These are phyloP conservation scores for Sialis lutaria DNA, from an alignment of 2,888 invertebrate genomes.

Conservation along the genomic window DNA sequence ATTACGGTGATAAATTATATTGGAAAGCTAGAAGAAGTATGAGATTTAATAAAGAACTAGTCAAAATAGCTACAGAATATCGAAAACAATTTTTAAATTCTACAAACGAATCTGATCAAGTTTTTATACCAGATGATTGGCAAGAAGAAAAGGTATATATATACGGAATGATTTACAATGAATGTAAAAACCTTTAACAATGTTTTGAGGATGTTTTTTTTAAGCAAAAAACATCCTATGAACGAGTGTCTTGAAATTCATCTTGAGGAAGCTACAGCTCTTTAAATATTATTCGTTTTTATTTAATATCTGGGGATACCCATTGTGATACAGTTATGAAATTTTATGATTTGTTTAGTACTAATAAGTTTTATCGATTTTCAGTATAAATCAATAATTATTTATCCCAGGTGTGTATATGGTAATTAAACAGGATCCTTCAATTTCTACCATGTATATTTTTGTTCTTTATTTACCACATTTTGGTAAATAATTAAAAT, in stretches of 20 bases:
- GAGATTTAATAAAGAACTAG: conserved; percentile 60
- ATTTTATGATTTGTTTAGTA: too few relatives aligned
- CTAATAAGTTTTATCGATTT: too few relatives aligned
- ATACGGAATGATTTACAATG: background rate
- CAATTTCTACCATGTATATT: background rate
- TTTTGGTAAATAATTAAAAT: too few relatives aligned
- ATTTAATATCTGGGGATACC: too few relatives aligned
- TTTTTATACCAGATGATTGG: conserved; percentile 42
- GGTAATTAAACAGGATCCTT: background rate
- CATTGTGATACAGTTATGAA: too few relatives aligned
- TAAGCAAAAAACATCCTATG: too few relatives aligned
- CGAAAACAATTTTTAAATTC: conserved; percentile 44
- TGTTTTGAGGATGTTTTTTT: background rate
- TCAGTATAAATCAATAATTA: too few relatives aligned
- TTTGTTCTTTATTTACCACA: too few relatives aligned
- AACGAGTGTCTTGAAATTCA: too few relatives aligned
- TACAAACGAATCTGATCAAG: conserved; percentile 35
- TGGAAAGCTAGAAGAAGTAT: conserved; percentile 85
- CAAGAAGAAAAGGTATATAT: conserved; percentile 30
- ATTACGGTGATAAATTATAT: conserved; percentile 66
- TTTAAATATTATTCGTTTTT: too few relatives aligned
- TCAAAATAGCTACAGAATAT: conserved; percentile 49
- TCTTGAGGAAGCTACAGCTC: too few relatives aligned
- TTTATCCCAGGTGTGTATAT: background rate
- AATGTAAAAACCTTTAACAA: too few relatives aligned